phyloP scores from a whole-genome alignment of 2,113 vertebrate genomes.

The Scomber scombrus region DNA sequence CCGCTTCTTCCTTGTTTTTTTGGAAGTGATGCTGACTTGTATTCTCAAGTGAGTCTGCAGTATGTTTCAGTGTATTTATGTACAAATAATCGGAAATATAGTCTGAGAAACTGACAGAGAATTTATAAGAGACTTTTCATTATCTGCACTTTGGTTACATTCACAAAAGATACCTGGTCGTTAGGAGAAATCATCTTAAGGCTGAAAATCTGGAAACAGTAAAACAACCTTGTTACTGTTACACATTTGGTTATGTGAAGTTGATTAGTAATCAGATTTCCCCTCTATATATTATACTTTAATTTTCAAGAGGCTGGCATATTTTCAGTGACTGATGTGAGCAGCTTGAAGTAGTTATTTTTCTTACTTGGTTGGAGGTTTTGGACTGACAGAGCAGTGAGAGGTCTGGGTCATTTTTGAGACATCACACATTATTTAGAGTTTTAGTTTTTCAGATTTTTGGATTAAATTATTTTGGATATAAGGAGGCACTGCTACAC shows the following conservation, averaged over 20 bases:
- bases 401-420: conserved; percentile 1
- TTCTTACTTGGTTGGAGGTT: not conserved
- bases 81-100: not conserved
- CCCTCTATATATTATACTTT: not conserved
- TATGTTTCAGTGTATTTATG: not conserved
- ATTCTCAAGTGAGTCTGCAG: not conserved
- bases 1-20: too few relatives aligned
- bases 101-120: not conserved
- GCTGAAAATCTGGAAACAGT: not conserved
- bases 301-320: not conserved
- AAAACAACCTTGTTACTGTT: too few relatives aligned
- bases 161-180: too few relatives aligned
- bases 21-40: not conserved
- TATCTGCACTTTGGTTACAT: too few relatives aligned
- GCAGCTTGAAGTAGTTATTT: not conserved
- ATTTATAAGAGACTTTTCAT: too few relatives aligned
- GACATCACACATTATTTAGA: not conserved
- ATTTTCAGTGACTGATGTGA: too few relatives aligned
- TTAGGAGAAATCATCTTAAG: not conserved
- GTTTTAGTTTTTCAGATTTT: not conserved
- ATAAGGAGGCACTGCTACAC: too few relatives aligned
- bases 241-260: too few relatives aligned
- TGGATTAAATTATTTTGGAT: not conserved
- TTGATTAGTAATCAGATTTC: not conserved
- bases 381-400: not conserved